Base-by-base conservation (phyloP, 1,140 invertebrate genomes). In the Caenorhabditis latens region DNA sequence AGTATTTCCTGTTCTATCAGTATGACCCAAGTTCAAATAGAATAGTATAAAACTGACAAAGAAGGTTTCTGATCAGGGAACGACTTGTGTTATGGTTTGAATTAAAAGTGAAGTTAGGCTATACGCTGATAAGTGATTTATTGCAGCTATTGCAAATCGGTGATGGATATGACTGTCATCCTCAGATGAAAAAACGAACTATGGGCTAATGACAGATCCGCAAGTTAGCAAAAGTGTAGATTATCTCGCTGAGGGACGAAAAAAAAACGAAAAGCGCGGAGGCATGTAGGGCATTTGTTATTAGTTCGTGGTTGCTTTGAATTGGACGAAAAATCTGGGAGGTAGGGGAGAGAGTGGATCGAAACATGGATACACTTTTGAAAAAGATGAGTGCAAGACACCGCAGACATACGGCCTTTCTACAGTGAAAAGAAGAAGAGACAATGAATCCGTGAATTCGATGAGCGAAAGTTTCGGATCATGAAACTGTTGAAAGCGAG, bases 391-490 rank as follows among this genome's bases (percentile, higher is more conserved):
- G 46, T 14, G 71, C 71, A 79, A 79, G 19, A 50, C 71, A 50
- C 71, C 40, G 71, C 21, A 79, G 71, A 79, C 71, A 50, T 79
- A 79, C 71, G n/a, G 46, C 24, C 40, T 40, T 32, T 32, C 32
- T 32, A 32, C 32, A 21, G 19, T 21, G 21, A 19, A 79, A 42
- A 50, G 46, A 24, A 50, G 14, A n/a, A 79, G n/a, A 48, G 46
- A 79, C 61, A 24, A 32, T 11, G n/a, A 79, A 79, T 79, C 71
- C 71, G 71, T 79, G 46, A 79, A 79, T 79, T 79, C 71, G 71
- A 50, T 79, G 71, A 79, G 71, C 71, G 71, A 79, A 79, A 79
- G 71, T 79, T 79, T 79, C 71, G 71, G 71, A 79, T 79, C 71
- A 79, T 79, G 46, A 79, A 75, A 79, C 46, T 79, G 71, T 79